Conservation (phyloP, 2,113 vertebrate species). For the Psittacus erithacus region DNA sequence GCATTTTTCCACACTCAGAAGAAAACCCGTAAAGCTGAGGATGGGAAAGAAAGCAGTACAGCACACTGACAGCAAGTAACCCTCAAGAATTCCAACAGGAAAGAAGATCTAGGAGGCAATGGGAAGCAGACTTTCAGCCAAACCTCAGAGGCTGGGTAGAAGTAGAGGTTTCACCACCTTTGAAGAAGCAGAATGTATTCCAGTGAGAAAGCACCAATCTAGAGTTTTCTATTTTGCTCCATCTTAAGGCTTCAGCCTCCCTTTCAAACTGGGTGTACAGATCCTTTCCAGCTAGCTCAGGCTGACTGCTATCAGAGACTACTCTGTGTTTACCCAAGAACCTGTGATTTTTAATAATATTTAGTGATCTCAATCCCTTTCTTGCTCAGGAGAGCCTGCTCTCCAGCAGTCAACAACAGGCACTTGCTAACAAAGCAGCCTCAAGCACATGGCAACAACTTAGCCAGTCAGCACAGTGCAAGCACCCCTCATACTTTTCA, state of each 20-base stretch:
- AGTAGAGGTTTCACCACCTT: neutral
- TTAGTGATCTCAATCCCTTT: neutral
- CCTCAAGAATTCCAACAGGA: neutral
- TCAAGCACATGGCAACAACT: neutral
- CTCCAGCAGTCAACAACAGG: neutral
- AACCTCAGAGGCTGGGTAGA: neutral
- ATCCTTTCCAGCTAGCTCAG: neutral
- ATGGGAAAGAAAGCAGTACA: neutral
- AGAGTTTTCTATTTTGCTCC: neutral
- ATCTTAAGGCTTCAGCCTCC: neutral
- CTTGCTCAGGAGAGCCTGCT: neutral
- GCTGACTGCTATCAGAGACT: neutral
- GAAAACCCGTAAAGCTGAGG: neutral
- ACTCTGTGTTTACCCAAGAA: neutral
- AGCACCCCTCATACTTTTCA: neutral
- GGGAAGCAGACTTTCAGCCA: neutral
- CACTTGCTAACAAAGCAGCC: neutral
- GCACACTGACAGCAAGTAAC: neutral
- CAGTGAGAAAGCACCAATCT: neutral
- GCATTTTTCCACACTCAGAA: neutral
- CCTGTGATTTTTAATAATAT: neutral
- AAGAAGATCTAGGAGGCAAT: neutral
- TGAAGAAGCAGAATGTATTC: neutral
- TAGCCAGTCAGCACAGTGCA: neutral
- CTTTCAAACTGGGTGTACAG: neutral